Evolutionary conservation across 2,888 invertebrate species (phyloP).

Genomic region (Stenolophus ochropezus): DNA sequence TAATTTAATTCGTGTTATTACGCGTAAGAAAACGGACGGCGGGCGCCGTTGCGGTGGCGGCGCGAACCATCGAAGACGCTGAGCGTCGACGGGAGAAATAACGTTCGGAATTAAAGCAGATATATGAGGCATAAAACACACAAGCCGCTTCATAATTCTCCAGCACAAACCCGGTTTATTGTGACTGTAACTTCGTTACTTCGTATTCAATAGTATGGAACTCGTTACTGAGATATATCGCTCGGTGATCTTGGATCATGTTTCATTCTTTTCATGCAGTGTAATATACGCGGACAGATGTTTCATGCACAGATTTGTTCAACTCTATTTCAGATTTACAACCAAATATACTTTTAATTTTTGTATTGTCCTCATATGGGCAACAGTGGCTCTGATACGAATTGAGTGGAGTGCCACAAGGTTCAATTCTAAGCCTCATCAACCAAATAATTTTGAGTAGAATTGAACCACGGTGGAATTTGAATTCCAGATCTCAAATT

Average conservation of each 20-base stretch:
- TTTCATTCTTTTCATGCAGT: not conserved
- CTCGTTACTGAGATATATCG: conserved; percentile 19
- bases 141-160: conserved; percentile 50
- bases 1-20: conserved; percentile 37
- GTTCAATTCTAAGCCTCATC: too few species aligned
- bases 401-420: too few species aligned
- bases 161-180: conserved; percentile 9
- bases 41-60: conserved; percentile 6
- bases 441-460: too few species aligned
- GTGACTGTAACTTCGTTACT: conserved; percentile 26
- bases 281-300: not conserved
- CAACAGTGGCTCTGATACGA: too few species aligned
- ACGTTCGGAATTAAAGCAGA: conserved; percentile 50
- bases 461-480: too few species aligned
- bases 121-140: conserved; percentile 52
- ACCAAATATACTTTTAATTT: too few species aligned
- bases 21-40: conserved; percentile 25
- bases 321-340: not conserved
- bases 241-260: not conserved
- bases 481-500: too few species aligned
- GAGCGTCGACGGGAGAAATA: conserved; percentile 48
- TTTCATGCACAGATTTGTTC: not conserved
- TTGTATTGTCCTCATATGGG: too few species aligned
- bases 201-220: conserved; percentile 35
- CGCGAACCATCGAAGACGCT: not conserved